Evolutionary conservation across 2,113 vertebrate genomes (phyloP), one percentile per base, ranked within the genome.

Genomic region (Piaya cayana): DNA sequence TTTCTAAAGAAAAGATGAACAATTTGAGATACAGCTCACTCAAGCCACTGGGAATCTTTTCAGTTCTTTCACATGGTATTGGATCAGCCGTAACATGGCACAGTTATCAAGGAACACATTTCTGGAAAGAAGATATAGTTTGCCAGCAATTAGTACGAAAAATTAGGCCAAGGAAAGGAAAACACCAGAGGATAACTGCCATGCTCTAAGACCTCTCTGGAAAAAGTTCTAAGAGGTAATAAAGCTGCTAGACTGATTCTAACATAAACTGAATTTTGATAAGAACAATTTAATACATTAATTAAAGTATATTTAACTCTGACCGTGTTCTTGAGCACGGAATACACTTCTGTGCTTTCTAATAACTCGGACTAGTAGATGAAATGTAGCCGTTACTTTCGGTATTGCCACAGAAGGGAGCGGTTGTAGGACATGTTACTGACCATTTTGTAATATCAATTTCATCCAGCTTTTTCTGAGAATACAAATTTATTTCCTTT

Each of bases 141-240:
- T 95, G 50, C 70, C 83, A 94, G 72, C 86, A 94, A 92, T 84
- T 92, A 95, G 55, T 88, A 76, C 5, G 7, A 91, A 92, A 94
- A 96, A 82, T 72, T 91, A 92, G 92, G 81, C 77, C 83, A 95
- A 91, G 69, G 80, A 86, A 90, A 88, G 56, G 59, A 95, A 95
- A 83, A 94, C 82, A 90, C 43, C 49, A 84, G 88, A 90, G 82
- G 88, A 81, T 81, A 93, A 88, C 79, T 83, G 43, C 53, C 27
- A n/a, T 80, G 43, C 56, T 94, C 20, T 83, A 81, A 85, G 67
- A 76, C 69, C 59, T 92, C 63, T 83, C 70, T 91, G 82, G 43
- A 86, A 93, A 78, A 90, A 81, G 64, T 94, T 96, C 39, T 83
- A 71, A 86, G 75, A 95, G 86, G 64, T 93, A 86, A 79, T 71